Conservation (phyloP, 1,140 invertebrate genomes). For the Acromyrmex heyeri region DNA sequence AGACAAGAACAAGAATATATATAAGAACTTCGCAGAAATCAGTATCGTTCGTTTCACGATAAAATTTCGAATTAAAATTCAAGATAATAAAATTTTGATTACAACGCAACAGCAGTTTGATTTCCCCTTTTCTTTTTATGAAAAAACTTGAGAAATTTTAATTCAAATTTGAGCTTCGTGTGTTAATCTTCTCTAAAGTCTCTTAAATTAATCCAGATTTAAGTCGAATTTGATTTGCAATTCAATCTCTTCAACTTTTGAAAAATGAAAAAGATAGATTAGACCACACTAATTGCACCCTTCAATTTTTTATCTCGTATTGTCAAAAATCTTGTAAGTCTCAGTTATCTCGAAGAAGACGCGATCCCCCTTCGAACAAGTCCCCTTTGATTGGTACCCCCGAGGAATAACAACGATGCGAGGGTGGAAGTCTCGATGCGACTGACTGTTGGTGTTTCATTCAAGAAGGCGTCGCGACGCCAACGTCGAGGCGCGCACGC, state of each 20-base stretch:
- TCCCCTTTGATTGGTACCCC: constrained; percentile 42
- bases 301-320: background rate
- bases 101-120: background rate
- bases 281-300: constrained; percentile 19
- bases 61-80: background rate
- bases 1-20: background rate
- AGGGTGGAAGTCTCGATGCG: constrained; percentile 78
- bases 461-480: constrained; percentile 81
- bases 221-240: background rate
- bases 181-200: no score
- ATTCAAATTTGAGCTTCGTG: background rate
- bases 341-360: background rate
- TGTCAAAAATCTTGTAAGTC: background rate
- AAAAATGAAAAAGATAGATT: background rate
- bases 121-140: background rate
- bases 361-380: background rate
- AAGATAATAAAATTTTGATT: background rate
- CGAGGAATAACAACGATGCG: constrained; percentile 65
- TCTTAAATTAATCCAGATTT: background rate
- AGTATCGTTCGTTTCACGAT: background rate
- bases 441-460: constrained; percentile 79
- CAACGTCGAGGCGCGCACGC: constrained; percentile 67
- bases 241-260: background rate
- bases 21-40: background rate
- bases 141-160: background rate